A percentile compares a stretch with the other conserved stretches of the same genome.
These are phyloP conservation scores for Pogonus chalceus DNA, from an alignment of 1,140 invertebrate genomes.

Conservation along the genomic window DNA sequence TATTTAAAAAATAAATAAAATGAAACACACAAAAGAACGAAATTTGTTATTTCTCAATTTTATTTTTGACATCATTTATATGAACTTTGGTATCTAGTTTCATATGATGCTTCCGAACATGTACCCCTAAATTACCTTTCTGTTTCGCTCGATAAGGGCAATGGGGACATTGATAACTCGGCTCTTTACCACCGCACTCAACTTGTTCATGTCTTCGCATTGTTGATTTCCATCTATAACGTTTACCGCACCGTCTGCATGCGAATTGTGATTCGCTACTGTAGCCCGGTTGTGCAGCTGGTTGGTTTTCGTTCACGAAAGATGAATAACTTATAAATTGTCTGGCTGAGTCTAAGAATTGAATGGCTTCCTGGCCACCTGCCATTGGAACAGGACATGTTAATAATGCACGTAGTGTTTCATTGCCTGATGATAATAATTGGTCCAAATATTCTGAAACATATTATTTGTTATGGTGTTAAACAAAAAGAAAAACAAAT, in stretches of 20 bases:
- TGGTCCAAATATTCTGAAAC: slow-evolving; percentile 4
- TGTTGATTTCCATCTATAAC: slow-evolving; percentile 73
- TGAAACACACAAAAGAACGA: too few relatives aligned
- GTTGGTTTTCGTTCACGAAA: slow-evolving; percentile 32
- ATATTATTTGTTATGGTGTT: background rate
- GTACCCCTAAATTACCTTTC: slow-evolving; percentile 68
- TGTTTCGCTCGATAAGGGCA: slow-evolving; percentile 71
- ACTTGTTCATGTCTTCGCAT: slow-evolving; percentile 72
- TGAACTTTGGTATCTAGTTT: slow-evolving; percentile 15
- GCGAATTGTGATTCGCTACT: slow-evolving; percentile 60
- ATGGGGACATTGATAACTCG: slow-evolving; percentile 68
- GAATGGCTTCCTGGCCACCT: background rate
- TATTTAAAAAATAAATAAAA: too few relatives aligned
- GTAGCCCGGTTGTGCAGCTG: slow-evolving; percentile 35
- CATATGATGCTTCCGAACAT: slow-evolving; percentile 63
- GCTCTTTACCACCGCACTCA: slow-evolving; percentile 78
- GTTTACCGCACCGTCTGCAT: slow-evolving; percentile 68
- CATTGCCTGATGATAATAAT: slow-evolving; percentile 4
- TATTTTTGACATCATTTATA: too few relatives aligned
- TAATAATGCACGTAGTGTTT: slow-evolving; percentile 6
- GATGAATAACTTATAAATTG: background rate
- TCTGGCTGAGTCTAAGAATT: background rate
- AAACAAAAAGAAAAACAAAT: background rate
- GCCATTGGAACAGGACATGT: background rate
- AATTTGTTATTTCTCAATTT: too few relatives aligned